phyloP scores from a whole-genome alignment of 2,113 vertebrate genomes.

The Cyprinodon brontotheroides region DNA sequence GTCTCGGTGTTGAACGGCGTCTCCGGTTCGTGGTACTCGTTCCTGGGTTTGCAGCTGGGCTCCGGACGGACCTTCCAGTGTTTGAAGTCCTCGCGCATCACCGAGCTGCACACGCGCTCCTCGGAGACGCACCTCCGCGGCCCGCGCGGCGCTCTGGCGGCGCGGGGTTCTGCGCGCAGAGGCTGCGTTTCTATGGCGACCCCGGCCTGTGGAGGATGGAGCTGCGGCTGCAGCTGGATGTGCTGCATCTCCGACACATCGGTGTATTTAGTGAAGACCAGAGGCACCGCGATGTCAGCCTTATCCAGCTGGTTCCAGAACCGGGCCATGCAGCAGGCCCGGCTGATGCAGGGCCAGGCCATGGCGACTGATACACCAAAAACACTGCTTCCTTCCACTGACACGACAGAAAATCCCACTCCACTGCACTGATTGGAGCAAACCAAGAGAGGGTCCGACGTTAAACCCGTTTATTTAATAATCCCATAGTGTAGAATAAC shows the following conservation, averaged over 20 bases:
- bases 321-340: constrained; percentile 96
- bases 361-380: constrained; percentile 68
- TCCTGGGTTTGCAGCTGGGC: constrained; percentile 92
- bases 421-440: neutral
- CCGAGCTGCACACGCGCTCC: constrained; percentile 82
- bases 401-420: neutral
- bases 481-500: constrained; percentile 36
- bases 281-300: constrained; percentile 93
- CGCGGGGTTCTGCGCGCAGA: constrained; percentile 68
- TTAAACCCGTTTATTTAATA: constrained; percentile 13
- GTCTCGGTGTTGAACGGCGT: constrained; percentile 91
- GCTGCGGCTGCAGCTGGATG: constrained; percentile 75
- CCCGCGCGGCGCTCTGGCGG: constrained; percentile 56
- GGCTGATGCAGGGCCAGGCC: constrained; percentile 97
- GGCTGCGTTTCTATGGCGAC: constrained; percentile 88
- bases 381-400: neutral
- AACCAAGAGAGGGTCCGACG: constrained; percentile 38
- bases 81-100: constrained; percentile 95
- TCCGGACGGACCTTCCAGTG: constrained; percentile 92
- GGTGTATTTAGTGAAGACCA: constrained; percentile 95
- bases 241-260: constrained; percentile 89
- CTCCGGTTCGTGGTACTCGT: constrained; percentile 90
- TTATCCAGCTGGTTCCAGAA: constrained; percentile 98
- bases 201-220: constrained; percentile 68
- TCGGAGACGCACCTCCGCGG: constrained; percentile 70